phyloP scores from a whole-genome alignment of 2,113 vertebrate species.

The Bubo scandiacus region DNA sequence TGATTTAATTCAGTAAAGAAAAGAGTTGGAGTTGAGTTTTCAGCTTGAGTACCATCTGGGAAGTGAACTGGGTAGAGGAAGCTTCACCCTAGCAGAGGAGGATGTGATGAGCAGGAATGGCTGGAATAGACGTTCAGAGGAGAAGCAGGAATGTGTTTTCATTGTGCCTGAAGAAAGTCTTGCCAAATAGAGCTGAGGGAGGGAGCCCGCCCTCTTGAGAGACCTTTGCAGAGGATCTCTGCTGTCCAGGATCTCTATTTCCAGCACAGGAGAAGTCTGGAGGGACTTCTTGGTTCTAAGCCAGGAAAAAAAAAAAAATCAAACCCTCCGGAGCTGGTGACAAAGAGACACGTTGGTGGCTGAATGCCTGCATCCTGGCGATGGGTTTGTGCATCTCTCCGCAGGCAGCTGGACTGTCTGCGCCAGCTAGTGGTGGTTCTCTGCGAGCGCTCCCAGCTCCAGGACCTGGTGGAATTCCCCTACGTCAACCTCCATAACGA shows the following conservation, averaged over 20 bases:
- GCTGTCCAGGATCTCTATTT: not conserved
- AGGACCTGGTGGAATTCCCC: constrained; percentile 92
- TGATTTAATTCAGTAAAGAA: not conserved
- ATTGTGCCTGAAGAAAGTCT: not conserved
- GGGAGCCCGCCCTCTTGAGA: not conserved
- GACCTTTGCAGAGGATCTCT: not conserved
- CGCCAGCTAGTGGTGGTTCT: constrained; percentile 94
- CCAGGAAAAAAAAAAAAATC: not conserved
- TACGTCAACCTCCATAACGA: constrained; percentile 93
- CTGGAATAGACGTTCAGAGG: accelerated
- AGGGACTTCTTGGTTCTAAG: not conserved
- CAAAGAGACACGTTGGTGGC: accelerated
- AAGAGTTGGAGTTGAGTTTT: not conserved
- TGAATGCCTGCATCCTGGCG: not conserved
- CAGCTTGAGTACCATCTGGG: not conserved
- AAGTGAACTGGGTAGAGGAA: not conserved
- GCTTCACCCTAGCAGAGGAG: not conserved
- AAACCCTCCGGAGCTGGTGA: accelerated
- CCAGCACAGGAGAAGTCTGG: not conserved
- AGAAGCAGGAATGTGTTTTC: not conserved
- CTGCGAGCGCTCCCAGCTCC: constrained; percentile 91
- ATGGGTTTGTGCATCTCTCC: not conserved
- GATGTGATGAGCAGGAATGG: not conserved
- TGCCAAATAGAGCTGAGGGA: not conserved
- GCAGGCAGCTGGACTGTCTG: constrained; percentile 92